phyloP scores from a whole-genome alignment of 2,113 vertebrate species.

The Calidris pygmaea region DNA sequence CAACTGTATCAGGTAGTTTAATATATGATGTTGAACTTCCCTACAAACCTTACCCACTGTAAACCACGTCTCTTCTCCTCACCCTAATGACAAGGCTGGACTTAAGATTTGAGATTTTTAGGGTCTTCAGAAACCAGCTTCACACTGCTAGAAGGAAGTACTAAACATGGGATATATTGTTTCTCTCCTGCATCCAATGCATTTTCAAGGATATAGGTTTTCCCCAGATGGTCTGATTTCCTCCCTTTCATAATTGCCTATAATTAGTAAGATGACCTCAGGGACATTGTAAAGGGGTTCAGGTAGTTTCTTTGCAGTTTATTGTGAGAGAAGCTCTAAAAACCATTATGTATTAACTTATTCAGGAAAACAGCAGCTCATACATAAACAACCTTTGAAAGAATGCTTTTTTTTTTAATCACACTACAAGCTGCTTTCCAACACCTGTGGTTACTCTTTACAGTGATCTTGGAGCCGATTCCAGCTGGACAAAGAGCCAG shows the following conservation, averaged over 20 bases:
- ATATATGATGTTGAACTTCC: not conserved
- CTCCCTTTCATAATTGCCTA: not conserved
- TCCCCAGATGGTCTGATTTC: not conserved
- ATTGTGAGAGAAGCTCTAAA: not conserved
- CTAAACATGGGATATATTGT: not conserved
- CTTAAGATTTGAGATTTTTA: not conserved
- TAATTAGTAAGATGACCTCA: not conserved
- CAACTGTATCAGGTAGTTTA: not conserved
- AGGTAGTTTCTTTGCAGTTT: not conserved
- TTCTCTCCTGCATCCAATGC: not conserved
- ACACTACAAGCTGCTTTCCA: not conserved
- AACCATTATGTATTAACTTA: not conserved
- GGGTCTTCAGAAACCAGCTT: not conserved
- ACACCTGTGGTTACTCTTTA: constrained; percentile 17
- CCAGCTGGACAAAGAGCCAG: constrained; percentile 76
- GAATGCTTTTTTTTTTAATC: not conserved
- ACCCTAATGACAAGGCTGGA: not conserved
- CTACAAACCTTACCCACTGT: not conserved
- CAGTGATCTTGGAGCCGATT: constrained; percentile 85
- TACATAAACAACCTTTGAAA: not conserved
- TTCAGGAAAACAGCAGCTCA: not conserved
- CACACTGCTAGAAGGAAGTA: not conserved
- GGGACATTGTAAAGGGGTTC: not conserved
- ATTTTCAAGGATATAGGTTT: not conserved
- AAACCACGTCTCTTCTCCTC: not conserved